Conservation (phyloP, 2,113 vertebrate genomes). For the Lipophrys pholis region DNA sequence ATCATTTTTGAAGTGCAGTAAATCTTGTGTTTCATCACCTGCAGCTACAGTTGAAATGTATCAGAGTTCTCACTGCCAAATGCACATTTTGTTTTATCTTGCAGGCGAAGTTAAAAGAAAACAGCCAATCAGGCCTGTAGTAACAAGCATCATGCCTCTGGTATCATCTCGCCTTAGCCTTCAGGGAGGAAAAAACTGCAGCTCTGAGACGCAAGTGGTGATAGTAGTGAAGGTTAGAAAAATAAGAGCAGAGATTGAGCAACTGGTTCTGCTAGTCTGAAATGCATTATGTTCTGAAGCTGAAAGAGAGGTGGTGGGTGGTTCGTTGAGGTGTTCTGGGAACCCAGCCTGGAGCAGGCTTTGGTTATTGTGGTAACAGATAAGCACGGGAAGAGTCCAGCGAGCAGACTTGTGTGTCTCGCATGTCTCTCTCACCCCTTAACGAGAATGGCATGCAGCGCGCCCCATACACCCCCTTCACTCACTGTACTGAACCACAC, state of each 20-base stretch:
- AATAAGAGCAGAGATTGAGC: slow-evolving; percentile 20
- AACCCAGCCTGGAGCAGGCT: slow-evolving; percentile 32
- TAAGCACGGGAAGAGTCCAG: slow-evolving; percentile 65
- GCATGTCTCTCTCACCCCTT: slow-evolving; percentile 68
- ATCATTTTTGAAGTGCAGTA: slow-evolving; percentile 64
- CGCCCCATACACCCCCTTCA: slow-evolving; percentile 59
- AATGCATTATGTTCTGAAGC: slow-evolving; percentile 13
- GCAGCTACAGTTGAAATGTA: slow-evolving; percentile 36
- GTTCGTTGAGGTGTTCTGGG: background rate
- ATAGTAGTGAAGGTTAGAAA: slow-evolving; percentile 4
- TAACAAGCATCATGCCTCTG: slow-evolving; percentile 35
- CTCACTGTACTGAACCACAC: slow-evolving; percentile 71
- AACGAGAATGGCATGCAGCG: slow-evolving; percentile 77
- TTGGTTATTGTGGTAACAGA: slow-evolving; percentile 61
- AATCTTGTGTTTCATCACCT: slow-evolving; percentile 73
- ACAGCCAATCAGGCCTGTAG: slow-evolving; percentile 25
- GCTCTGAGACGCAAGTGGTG: background rate
- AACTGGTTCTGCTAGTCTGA: background rate
- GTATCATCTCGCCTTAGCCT: slow-evolving; percentile 13
- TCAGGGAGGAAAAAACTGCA: slow-evolving; percentile 4
- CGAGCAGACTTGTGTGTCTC: slow-evolving; percentile 54
- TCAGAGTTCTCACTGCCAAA: slow-evolving; percentile 35
- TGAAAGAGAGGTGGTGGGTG: slow-evolving; percentile 14
- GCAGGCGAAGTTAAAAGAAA: slow-evolving; percentile 41
- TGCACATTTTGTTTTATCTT: slow-evolving; percentile 44